A percentile compares a stretch with the other conserved stretches of the same genome.
phyloP scores from a whole-genome alignment of 2,888 invertebrate genomes.

The Hydropsyche betteni region DNA sequence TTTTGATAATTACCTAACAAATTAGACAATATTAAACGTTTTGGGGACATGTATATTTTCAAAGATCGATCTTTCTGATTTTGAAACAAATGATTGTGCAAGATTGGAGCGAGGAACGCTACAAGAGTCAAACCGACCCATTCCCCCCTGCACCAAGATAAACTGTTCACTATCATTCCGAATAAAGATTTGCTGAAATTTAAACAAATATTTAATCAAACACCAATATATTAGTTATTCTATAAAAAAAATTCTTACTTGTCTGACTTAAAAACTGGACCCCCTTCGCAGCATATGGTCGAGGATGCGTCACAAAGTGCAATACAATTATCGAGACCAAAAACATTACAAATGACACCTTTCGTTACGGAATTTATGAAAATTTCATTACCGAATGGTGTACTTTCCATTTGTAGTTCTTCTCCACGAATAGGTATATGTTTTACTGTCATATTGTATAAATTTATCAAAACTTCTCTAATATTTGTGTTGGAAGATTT shows the following conservation, averaged over 20 bases:
- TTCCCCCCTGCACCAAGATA: slow-evolving; percentile 72
- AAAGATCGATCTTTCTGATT: neutral
- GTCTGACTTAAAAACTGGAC: slow-evolving; percentile 62
- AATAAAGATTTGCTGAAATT: slow-evolving; percentile 54
- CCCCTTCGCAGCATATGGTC: slow-evolving; percentile 69
- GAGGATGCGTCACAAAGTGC: slow-evolving; percentile 69
- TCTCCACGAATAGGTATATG: slow-evolving; percentile 49
- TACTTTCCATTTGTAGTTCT: slow-evolving; percentile 53
- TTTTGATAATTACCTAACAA: slow-evolving; percentile 11
- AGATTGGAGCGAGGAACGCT: slow-evolving; percentile 64
- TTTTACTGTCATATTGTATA: slow-evolving; percentile 6
- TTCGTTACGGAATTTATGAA: slow-evolving; percentile 68
- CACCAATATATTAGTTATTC: neutral
- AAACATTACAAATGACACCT: slow-evolving; percentile 68
- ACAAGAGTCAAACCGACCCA: slow-evolving; percentile 71
- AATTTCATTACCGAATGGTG: slow-evolving; percentile 62
- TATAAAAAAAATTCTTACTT: slow-evolving; percentile 17
- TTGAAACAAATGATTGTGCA: slow-evolving; percentile 57
- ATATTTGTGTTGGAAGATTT: neutral
- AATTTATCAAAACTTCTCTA: slow-evolving; percentile 1
- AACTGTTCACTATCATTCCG: slow-evolving; percentile 68
- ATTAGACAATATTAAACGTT: neutral
- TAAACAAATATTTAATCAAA: neutral
- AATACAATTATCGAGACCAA: slow-evolving; percentile 66
- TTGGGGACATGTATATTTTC: neutral